A percentile compares a stretch with the other conserved stretches of the same genome.
Conservation (phyloP, 2,888 invertebrate genomes). For the Ypsolopha sequella region DNA sequence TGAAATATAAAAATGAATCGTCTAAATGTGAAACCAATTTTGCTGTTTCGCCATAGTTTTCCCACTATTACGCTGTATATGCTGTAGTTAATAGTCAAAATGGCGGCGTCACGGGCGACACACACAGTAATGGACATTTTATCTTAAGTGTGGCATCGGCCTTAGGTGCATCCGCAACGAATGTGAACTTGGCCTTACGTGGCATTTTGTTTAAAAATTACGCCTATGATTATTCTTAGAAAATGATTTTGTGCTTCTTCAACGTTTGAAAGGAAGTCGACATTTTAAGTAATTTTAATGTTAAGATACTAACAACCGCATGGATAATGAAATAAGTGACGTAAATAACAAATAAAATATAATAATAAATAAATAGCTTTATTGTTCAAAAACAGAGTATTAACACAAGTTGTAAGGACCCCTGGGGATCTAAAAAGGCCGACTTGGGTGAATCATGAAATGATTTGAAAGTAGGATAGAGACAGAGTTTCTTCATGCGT, state of each 20-base stretch:
- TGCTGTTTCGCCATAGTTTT: slow-evolving; percentile 42
- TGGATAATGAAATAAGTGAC: too few relatives aligned
- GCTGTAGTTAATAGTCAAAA: slow-evolving; percentile 50
- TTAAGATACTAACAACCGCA: too few relatives aligned
- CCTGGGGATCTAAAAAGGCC: too few relatives aligned
- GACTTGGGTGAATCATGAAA: too few relatives aligned
- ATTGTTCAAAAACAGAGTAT: too few relatives aligned
- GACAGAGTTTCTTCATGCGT: too few relatives aligned
- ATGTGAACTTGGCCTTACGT: slow-evolving; percentile 35
- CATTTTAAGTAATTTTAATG: too few relatives aligned
- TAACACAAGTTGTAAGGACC: too few relatives aligned
- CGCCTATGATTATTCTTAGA: slow-evolving; percentile 7
- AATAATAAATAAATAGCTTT: too few relatives aligned
- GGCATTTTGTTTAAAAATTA: slow-evolving; percentile 11
- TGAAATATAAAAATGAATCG: slow-evolving; percentile 20
- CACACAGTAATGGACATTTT: slow-evolving; percentile 48
- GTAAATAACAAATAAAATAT: too few relatives aligned
- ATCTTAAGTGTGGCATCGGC: slow-evolving; percentile 61
- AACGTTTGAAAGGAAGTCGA: neutral
- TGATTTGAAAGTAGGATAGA: too few relatives aligned
- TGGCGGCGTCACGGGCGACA: slow-evolving; percentile 62
- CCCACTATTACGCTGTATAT: slow-evolving; percentile 44
- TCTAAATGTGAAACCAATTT: slow-evolving; percentile 37
- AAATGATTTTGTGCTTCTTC: neutral
- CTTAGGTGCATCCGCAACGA: slow-evolving; percentile 50